Conservation (phyloP, 1,140 invertebrate species). For the Musca vetustissima region DNA sequence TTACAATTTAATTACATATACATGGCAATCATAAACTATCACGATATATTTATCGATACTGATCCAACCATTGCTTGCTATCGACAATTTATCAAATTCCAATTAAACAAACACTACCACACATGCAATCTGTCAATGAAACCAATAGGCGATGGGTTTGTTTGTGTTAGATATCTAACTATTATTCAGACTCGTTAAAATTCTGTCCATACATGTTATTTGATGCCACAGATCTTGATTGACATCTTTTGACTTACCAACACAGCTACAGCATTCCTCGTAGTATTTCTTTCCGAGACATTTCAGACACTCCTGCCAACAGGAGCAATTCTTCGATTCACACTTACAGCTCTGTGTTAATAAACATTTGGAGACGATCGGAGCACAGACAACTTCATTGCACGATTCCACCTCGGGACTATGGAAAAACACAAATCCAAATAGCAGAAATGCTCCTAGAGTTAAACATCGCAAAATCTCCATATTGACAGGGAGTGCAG, state of each 20-base stretch:
- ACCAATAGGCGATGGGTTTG: no score
- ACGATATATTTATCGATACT: no score
- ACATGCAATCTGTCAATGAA: no score
- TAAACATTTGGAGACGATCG: conserved; percentile 94
- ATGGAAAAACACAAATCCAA: conserved; percentile 41
- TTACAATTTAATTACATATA: no score
- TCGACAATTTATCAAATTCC: not conserved
- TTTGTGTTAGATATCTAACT: no score
- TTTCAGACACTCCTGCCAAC: conserved; percentile 88
- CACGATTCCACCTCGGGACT: conserved; percentile 45
- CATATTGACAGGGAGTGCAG: conserved; percentile 34
- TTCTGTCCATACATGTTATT: not conserved
- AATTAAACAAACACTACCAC: no score
- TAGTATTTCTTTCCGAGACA: conserved; percentile 87
- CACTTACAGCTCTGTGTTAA: conserved; percentile 94
- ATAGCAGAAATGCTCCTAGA: conserved; percentile 25
- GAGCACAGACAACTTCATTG: conserved; percentile 58
- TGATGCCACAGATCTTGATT: not conserved
- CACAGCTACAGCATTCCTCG: conserved; percentile 92
- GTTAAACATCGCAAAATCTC: conserved; percentile 47
- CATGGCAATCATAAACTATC: no score
- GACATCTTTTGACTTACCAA: conserved; percentile 56
- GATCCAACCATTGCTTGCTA: not conserved
- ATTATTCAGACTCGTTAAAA: no score
- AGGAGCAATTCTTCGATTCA: conserved; percentile 86